phyloP scores from a whole-genome alignment of 2,797 vertebrate species.

The Hemibagrus guttatus region DNA sequence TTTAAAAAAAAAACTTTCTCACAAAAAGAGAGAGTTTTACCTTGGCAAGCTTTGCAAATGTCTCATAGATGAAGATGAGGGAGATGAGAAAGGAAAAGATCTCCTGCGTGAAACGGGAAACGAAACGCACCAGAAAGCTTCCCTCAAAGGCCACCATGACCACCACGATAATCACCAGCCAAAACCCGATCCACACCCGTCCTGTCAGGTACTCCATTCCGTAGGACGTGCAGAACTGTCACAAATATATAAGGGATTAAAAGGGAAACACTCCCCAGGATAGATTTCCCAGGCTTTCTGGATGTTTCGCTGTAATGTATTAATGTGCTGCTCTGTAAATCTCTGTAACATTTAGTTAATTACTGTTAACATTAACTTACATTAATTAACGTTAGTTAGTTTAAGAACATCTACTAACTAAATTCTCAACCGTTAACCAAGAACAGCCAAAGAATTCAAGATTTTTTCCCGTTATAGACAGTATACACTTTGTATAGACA shows the following conservation, averaged over 20 bases:
- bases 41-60: slow-evolving; percentile 90
- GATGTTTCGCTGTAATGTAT: background rate
- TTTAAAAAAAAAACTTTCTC: too few relatives aligned
- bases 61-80: slow-evolving; percentile 98
- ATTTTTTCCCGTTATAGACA: too few relatives aligned
- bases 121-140: slow-evolving; percentile 95
- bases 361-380: background rate
- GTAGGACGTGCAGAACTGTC: slow-evolving; percentile 87
- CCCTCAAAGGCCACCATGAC: slow-evolving; percentile 92
- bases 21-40: slow-evolving; percentile 61
- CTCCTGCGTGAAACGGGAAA: slow-evolving; percentile 97
- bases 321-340: background rate
- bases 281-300: background rate
- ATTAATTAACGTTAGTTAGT: too few relatives aligned
- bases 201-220: slow-evolving; percentile 92
- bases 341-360: background rate
- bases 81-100: slow-evolving; percentile 99
- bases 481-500: too few relatives aligned
- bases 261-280: background rate
- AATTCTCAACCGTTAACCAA: too few relatives aligned
- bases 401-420: too few relatives aligned
- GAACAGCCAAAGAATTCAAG: too few relatives aligned
- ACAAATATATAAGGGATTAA: background rate
- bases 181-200: slow-evolving; percentile 95
- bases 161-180: slow-evolving; percentile 90